A percentile compares a stretch with the other conserved stretches of the same genome.
phyloP scores from a whole-genome alignment of 2,888 invertebrate genomes.

The Phytoseiulus persimilis region DNA sequence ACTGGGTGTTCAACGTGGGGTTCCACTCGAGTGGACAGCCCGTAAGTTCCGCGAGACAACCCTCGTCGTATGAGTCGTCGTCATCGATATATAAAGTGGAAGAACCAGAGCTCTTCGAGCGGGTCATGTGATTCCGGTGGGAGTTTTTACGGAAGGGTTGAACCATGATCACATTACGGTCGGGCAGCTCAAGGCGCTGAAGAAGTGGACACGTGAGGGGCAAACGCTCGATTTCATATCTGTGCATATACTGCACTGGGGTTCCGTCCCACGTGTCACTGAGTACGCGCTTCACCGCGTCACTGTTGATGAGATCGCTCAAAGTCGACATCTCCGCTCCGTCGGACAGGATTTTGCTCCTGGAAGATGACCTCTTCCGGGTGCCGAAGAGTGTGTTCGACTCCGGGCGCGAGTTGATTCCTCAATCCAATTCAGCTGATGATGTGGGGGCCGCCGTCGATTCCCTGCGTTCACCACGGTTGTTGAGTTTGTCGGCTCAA shows the following conservation, averaged over 20 bases:
- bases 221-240: constrained; percentile 22
- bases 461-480: neutral
- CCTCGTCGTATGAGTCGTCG: constrained; percentile 27
- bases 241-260: constrained; percentile 20
- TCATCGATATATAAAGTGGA: constrained; percentile 27
- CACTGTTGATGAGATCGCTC: constrained; percentile 30
- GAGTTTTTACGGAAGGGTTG: constrained; percentile 20
- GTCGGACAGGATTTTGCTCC: neutral
- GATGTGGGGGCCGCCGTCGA: neutral
- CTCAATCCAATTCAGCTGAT: neutral
- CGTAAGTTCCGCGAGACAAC: constrained; percentile 33
- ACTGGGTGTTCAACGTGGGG: constrained; percentile 21
- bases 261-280: constrained; percentile 31
- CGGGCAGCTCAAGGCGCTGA: constrained; percentile 31
- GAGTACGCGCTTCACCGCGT: constrained; percentile 14
- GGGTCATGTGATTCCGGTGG: constrained; percentile 20
- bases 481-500: neutral
- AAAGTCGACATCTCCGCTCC: neutral
- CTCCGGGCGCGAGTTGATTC: neutral
- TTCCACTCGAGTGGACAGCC: constrained; percentile 35
- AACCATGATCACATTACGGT: constrained; percentile 18
- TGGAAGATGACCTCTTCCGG: neutral
- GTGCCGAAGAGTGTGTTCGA: neutral
- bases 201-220: constrained; percentile 17
- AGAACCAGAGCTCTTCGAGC: constrained; percentile 31